These are phyloP conservation scores for Bufo gargarizans DNA, from an alignment of 2,113 vertebrate genomes.

Conservation along the genomic window DNA sequence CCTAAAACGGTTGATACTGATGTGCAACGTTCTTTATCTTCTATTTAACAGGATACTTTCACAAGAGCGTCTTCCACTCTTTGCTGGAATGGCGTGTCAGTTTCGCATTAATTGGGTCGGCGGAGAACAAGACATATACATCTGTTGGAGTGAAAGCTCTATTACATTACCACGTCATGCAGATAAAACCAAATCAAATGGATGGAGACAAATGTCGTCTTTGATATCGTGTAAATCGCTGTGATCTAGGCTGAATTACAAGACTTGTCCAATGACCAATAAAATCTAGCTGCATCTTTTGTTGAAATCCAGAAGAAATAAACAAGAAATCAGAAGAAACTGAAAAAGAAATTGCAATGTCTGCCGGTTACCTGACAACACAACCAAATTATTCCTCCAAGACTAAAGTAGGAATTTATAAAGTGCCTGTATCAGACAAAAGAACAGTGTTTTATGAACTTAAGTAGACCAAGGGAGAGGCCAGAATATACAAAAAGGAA, in stretches of 20 bases:
- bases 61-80: neutral
- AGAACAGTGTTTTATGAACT: neutral
- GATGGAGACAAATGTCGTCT: slow-evolving; percentile 45
- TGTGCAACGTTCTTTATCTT: slow-evolving; percentile 3
- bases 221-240: slow-evolving; percentile 6
- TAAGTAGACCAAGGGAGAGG: neutral
- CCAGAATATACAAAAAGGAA: neutral
- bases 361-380: neutral
- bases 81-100: slow-evolving; percentile 25
- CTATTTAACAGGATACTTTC: neutral
- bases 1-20: neutral
- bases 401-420: neutral
- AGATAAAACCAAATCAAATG: slow-evolving; percentile 42
- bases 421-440: neutral
- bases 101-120: neutral
- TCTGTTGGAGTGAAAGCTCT: slow-evolving; percentile 39
- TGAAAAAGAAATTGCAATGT: neutral
- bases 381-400: neutral
- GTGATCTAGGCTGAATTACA: slow-evolving; percentile 29
- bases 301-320: neutral
- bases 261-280: slow-evolving; percentile 24
- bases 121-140: slow-evolving; percentile 22
- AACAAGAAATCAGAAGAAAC: slow-evolving; percentile 11
- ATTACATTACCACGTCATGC: slow-evolving; percentile 42
- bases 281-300: slow-evolving; percentile 20